Base-by-base conservation (phyloP, 2,113 vertebrate species). In the Hippolais icterina region DNA sequence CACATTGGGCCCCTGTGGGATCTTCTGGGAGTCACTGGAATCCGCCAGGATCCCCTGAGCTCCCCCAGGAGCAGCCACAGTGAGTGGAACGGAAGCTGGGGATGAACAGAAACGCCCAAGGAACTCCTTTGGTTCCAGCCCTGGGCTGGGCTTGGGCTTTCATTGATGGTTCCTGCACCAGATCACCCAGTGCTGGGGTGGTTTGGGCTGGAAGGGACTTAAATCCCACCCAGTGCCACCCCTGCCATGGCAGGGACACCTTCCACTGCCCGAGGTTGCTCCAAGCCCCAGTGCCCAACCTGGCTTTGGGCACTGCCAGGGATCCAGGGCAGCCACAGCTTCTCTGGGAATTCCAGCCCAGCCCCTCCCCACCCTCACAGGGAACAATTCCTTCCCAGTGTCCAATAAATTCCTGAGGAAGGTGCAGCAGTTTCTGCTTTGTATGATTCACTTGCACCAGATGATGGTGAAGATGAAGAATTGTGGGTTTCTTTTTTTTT, bases 91-190 rank as follows among this genome's bases (percentile, higher is more conserved):
- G 8, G 42, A 33, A 1, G 6, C 33, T 2, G 28, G 33, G 28
- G 27, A 3, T 0, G 23, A 33, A 4, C 50, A 10, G 37, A 28
- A 4, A n/a, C 33, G 2, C 19, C 3, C 7, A 4, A 54, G 25
- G 3, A 3, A 3, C 31, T 4, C 18, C 25, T 14, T 20, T 31
- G 14, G 35, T 4, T 3, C 5, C 1, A 19, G 23, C 61, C 33
- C 4, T 0, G 17, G 29, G 33, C 63, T 31, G 63, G 24, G 18
- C 3, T 8, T 25, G 46, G 21, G 47, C 53, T 74, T n/a, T 18
- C 6, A 3, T 3, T 6, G 14, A 2, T 7, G 12, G 17, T 39
- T 68, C 42, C 39, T 13, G 22, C 20, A 4, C 15, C 37, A 10
- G 16, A 41, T 33, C 50, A 11, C 15, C 35, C 19, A 5, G 10